A percentile compares a stretch with the other conserved stretches of the same genome.
Evolutionary conservation across 1,140 invertebrate species (phyloP).

Genomic region (Drosophila triauraria): DNA sequence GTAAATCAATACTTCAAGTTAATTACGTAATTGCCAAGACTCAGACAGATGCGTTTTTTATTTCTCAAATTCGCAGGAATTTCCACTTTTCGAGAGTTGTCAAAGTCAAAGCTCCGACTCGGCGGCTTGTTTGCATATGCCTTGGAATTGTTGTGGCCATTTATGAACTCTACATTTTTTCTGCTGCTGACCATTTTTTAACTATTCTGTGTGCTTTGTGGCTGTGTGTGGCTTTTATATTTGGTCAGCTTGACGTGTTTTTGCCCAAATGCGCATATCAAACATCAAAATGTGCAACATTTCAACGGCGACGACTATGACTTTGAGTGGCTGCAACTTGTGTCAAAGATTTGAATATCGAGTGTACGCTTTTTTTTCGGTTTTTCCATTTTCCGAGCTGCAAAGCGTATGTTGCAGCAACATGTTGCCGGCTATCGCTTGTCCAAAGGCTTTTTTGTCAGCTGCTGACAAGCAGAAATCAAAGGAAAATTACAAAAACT

Average conservation of each 20-base stretch:
- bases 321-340: constrained; percentile 33
- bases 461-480: too few relatives aligned
- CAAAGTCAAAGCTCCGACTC: constrained; percentile 14
- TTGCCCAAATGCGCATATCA: constrained; percentile 79
- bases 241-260: constrained; percentile 63
- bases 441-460: constrained; percentile 25
- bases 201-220: neutral
- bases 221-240: constrained; percentile 24
- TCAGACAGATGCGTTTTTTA: neutral
- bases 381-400: neutral
- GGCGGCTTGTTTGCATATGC: constrained; percentile 42
- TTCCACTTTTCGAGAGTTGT: constrained; percentile 34
- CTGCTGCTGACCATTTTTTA: constrained; percentile 7
- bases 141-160: constrained; percentile 31
- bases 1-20: neutral
- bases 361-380: constrained; percentile 4
- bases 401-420: constrained; percentile 60
- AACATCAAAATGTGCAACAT: constrained; percentile 75
- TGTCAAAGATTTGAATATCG: constrained; percentile 79
- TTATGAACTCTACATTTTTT: constrained; percentile 38
- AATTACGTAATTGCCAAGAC: constrained; percentile 30
- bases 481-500: too few relatives aligned
- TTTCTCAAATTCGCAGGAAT: constrained; percentile 8
- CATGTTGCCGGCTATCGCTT: constrained; percentile 59
- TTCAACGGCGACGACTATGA: constrained; percentile 53